Conservation (phyloP, 1,140 invertebrate genomes). For the Lucilia sericata region DNA sequence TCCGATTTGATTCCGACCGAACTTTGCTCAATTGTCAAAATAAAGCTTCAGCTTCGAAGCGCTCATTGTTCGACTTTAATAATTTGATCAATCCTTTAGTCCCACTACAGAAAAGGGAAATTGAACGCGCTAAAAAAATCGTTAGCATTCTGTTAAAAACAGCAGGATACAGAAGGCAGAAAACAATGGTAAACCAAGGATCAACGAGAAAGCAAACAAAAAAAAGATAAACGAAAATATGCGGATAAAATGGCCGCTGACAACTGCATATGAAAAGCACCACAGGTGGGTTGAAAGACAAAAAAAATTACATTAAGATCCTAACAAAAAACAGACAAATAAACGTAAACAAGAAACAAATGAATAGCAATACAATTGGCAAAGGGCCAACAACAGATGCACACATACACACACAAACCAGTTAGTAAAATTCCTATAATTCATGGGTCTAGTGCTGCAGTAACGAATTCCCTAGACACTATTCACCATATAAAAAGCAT, state of each 20-base stretch:
- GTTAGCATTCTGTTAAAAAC: background rate
- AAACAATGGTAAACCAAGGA: constrained; percentile 26
- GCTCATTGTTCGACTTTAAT: no score
- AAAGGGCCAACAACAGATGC: constrained; percentile 21
- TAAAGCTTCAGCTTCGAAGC: no score
- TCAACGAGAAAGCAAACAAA: background rate
- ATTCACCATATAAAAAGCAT: no score
- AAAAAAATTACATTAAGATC: background rate
- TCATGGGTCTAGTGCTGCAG: background rate
- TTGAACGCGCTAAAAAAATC: background rate
- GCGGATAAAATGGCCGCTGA: constrained; percentile 33
- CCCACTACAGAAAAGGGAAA: background rate
- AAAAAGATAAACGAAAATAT: background rate
- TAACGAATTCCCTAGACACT: background rate
- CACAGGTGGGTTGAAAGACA: constrained; percentile 34
- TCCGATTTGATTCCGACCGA: no score
- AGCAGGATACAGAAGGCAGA: background rate
- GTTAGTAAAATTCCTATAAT: no score
- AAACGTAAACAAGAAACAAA: constrained; percentile 17
- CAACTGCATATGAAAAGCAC: constrained; percentile 30
- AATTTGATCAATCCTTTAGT: no score
- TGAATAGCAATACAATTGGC: constrained; percentile 11
- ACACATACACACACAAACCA: background rate
- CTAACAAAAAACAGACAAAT: background rate
- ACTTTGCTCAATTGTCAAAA: no score